Evolutionary conservation across 1,140 invertebrate genomes (phyloP), one percentile per base, ranked within the genome.

Genomic region (Aphis craccivora): DNA sequence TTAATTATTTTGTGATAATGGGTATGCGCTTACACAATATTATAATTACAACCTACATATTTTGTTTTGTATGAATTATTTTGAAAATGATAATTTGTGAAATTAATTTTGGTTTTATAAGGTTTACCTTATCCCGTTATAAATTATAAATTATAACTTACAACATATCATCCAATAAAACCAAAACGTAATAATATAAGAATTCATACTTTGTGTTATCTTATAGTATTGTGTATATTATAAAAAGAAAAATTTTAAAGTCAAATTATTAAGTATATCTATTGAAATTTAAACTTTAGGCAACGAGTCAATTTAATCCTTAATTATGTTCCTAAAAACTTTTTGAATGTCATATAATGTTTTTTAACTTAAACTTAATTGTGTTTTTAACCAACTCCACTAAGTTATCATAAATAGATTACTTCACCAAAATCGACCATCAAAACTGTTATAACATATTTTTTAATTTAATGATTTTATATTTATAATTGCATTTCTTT

Each of bases 361-460:
- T 76, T 76, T 51, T 76, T 76, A 76, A 76, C 30, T 76, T 76
- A 76, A n/a, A 76, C 14, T 76, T 76, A 76, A 76, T n/a, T 76
- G 60, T 76, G 30, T 76, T n/a, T 60, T 60, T 67, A n/a, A n/a
- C 60, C n/a, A 76, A 76, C 30, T 76, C 60, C 30, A 76, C 30
- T 76, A 4, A n/a, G 60, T 14, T n/a, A 35, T n/a, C 14, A n/a
- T 76, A 76, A 76, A 35, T 76, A 76, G 60, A n/a, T 76, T 76
- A 76, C 60, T n/a, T 76, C 30, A 76, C 14, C 60, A n/a, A 76
- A 76, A n/a, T 76, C 60, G 60, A n/a, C 18, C 23, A 76, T 76
- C 60, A n/a, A 76, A n/a, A n/a, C 30, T 18, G 14, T 76, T 76
- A 5, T 76, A 76, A n/a, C 30, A 76, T 76, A 35, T 76, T 76